These are phyloP conservation scores for Chaunax sp. DNA, from an alignment of 2,797 vertebrate species.

Conservation along the genomic window DNA sequence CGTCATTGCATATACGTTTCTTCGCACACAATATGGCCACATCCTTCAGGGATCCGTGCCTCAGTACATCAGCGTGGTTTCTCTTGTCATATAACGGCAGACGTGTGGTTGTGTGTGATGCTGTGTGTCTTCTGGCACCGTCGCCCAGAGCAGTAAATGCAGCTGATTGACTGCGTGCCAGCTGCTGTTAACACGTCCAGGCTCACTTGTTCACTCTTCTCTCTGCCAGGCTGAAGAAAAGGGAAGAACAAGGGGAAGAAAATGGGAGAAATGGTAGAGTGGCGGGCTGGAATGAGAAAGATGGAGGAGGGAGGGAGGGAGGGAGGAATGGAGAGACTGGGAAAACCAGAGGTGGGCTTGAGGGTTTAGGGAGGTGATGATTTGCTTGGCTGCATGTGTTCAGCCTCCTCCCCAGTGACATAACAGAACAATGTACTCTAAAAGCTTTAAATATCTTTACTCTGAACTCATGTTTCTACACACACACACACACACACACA, in stretches of 20 bases:
- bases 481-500: constrained; percentile 30
- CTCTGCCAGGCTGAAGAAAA: constrained; percentile 46
- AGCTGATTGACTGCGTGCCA: constrained; percentile 70
- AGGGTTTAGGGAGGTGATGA: constrained; percentile 72
- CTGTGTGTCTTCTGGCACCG: constrained; percentile 38
- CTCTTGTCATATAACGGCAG: constrained; percentile 60
- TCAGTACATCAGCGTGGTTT: constrained; percentile 52
- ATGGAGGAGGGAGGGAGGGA: constrained; percentile 2
- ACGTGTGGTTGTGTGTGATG: constrained; percentile 51
- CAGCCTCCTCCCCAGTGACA: constrained; percentile 71
- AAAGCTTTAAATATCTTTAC: constrained; percentile 78
- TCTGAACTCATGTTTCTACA: constrained; percentile 72
- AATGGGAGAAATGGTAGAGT: constrained; percentile 44
- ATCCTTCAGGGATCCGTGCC: constrained; percentile 48
- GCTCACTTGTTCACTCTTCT: constrained; percentile 60
- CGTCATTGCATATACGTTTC: constrained; percentile 70
- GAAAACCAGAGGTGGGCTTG: constrained; percentile 67
- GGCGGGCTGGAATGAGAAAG: constrained; percentile 44
- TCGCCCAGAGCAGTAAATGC: constrained; percentile 64
- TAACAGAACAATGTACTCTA: constrained; percentile 77
- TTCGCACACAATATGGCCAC: constrained; percentile 45
- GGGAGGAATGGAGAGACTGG: constrained; percentile 44
- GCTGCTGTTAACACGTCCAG: constrained; percentile 74
- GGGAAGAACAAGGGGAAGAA: constrained; percentile 30
- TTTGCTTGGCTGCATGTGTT: constrained; percentile 73